Evolutionary conservation across 2,888 invertebrate genomes (phyloP), one percentile per base, ranked within the genome.

Genomic region (Eupeodes luniger): DNA sequence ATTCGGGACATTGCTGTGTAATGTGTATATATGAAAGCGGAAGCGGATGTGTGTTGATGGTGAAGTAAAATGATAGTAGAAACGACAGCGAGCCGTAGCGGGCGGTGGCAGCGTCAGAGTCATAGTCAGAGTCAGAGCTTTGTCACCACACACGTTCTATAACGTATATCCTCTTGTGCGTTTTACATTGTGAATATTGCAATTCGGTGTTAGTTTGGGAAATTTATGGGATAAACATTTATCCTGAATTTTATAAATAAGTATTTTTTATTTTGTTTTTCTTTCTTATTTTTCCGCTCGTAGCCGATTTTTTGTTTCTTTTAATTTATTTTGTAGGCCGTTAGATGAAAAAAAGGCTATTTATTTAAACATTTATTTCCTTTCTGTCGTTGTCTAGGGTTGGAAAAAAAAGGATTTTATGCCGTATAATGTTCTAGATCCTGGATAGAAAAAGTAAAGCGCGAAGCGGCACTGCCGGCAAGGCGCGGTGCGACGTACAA

Each of bases 151-250:
- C 66, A 82, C 83, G 77, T 74, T 27, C 27, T 27, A 81, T 81
- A 40, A 40, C 40, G 40, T 40, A 9, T 40, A 40, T 40, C 40
- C 40, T 61, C 62, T 72, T 84, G 84, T 85, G 85, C 81, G 81
- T 81, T 84, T 80, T 67, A 62, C 67, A 78, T 57, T 67, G 51
- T 70, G 67, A 53, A 75, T 84, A 88, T 84, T 77, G 81, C 87
- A 84, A 88, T 88, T 84, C 81, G 77, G 84, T 84, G 84, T 81
- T 88, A 88, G 87, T 88, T 88, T 83, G 66, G 69, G 44, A 62
- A 83, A 88, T 88, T 88, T 88, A 88, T 88, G 87, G 87, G 77
- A 81, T 69, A 77, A 84, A 81, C 87, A 88, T 88, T 88, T 88
- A 88, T 88, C 81, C 84, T 88, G 81, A 77, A 80, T 84, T 70